Conservation (phyloP, 2,888 invertebrate genomes). For the Apamea epomidion region DNA sequence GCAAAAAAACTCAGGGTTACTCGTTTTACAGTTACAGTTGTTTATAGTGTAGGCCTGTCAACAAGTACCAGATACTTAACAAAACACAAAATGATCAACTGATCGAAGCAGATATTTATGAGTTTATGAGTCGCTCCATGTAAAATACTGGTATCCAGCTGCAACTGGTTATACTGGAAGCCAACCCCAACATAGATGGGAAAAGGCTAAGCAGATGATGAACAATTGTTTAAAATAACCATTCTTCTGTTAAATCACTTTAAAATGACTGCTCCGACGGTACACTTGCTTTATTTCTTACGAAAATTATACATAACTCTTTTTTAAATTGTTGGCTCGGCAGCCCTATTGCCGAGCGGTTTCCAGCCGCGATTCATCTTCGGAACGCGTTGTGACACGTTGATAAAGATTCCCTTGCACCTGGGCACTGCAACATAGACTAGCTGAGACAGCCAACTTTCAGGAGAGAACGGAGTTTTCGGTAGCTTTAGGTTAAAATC, state of each 20-base stretch:
- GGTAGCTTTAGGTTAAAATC: slow-evolving; percentile 17
- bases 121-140: too few species aligned
- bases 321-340: neutral
- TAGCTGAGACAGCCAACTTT: slow-evolving; percentile 28
- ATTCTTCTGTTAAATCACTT: neutral
- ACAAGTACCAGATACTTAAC: too few species aligned
- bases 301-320: neutral
- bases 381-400: slow-evolving; percentile 47
- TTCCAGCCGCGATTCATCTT: slow-evolving; percentile 58
- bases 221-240: neutral
- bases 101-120: too few species aligned
- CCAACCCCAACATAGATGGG: neutral
- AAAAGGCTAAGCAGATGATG: too few species aligned
- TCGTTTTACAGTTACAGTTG: too few species aligned
- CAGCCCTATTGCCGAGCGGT: slow-evolving; percentile 49
- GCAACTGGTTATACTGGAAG: neutral
- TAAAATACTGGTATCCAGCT: too few species aligned
- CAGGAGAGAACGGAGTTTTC: slow-evolving; percentile 18
- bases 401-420: slow-evolving; percentile 66
- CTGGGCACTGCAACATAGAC: slow-evolving; percentile 51
- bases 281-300: neutral
- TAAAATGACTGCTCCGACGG: neutral
- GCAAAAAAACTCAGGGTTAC: too few species aligned
- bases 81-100: too few species aligned
- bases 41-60: too few species aligned